Evolutionary conservation across 2,113 vertebrate species (phyloP).

Genomic region (Nerophis lumbriciformis): DNA sequence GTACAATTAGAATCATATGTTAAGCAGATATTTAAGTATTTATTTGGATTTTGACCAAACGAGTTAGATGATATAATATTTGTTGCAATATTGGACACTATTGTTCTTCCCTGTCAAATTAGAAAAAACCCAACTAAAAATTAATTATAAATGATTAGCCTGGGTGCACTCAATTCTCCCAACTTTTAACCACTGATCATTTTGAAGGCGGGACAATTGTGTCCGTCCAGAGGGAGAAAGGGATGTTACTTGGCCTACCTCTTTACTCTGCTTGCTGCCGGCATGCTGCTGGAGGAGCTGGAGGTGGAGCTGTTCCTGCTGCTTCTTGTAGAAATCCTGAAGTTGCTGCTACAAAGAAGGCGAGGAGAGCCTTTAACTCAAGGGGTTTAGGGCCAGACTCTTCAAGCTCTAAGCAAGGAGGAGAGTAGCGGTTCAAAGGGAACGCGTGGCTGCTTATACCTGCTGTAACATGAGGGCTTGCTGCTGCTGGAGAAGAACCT

Average conservation of each 20-base stretch:
- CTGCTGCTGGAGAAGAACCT: conserved; percentile 97
- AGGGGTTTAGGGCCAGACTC: background rate
- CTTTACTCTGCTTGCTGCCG: conserved; percentile 97
- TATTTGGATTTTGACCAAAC: too few species aligned
- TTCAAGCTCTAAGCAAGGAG: conserved; percentile 18
- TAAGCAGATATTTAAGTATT: too few species aligned
- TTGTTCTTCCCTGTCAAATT: too few species aligned
- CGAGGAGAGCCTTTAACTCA: conserved; percentile 15
- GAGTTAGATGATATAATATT: too few species aligned
- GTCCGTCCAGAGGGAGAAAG: background rate
- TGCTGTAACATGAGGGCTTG: conserved; percentile 99
- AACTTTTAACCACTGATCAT: conserved; percentile 38
- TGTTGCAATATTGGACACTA: too few species aligned
- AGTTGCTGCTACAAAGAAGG: conserved; percentile 89
- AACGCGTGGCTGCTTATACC: conserved; percentile 52
- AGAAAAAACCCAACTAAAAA: too few species aligned
- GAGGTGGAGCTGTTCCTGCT: conserved; percentile 99
- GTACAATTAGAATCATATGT: too few species aligned
- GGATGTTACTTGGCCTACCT: conserved; percentile 81
- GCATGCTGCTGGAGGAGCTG: conserved; percentile 96
- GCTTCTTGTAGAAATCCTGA: conserved; percentile 99
- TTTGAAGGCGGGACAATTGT: conserved; percentile 39
- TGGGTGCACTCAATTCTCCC: conserved; percentile 52
- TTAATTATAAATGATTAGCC: conserved; percentile 58
- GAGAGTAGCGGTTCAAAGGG: too few species aligned